These are phyloP conservation scores for Setophaga kirtlandii DNA, from an alignment of 2,113 vertebrate species.

Conservation along the genomic window DNA sequence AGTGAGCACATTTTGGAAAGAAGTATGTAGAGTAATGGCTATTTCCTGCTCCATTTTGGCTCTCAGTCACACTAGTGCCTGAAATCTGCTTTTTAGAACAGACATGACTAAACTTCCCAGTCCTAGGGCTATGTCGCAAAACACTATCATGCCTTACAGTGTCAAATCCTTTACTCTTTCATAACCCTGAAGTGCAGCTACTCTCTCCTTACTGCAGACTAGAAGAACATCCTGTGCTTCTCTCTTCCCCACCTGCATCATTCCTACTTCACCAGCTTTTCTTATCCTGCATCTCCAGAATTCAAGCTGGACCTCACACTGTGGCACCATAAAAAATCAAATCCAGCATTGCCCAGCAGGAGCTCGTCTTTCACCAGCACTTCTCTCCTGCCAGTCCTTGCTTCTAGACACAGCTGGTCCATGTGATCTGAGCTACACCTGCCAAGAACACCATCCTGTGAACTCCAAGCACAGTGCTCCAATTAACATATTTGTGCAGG, in stretches of 20 bases:
- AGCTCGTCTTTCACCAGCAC: neutral
- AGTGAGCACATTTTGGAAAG: neutral
- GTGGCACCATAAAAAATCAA: neutral
- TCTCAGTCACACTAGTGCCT: neutral
- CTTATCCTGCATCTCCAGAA: neutral
- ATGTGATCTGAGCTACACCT: neutral
- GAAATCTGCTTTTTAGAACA: neutral
- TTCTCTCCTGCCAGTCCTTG: neutral
- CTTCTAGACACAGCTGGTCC: neutral
- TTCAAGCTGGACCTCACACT: neutral
- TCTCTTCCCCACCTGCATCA: neutral
- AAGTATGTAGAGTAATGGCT: neutral
- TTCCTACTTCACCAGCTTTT: neutral
- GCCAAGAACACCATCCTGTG: neutral
- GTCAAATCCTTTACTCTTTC: neutral
- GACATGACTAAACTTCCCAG: neutral
- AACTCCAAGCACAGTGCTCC: neutral
- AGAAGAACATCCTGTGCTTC: neutral
- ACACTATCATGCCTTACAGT: neutral
- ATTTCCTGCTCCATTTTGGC: neutral
- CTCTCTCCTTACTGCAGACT: neutral
- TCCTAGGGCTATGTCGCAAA: neutral
- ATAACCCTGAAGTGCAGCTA: neutral
- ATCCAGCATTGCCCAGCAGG: neutral
- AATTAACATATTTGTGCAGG: neutral